Conservation (phyloP, 2,888 invertebrate species). For the Fissipunctia ypsillon region DNA sequence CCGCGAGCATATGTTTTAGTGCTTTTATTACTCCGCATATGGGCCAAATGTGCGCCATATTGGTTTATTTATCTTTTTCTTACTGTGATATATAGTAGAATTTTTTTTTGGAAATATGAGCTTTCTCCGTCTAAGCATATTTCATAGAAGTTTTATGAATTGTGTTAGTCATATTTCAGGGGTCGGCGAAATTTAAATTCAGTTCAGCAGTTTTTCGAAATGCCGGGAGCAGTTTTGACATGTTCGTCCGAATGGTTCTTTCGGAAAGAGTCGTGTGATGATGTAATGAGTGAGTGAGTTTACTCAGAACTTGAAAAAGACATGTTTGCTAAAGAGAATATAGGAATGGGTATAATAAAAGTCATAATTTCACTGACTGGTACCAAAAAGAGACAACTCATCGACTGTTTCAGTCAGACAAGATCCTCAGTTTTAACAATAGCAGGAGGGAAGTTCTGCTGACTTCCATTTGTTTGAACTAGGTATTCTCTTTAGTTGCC, state of each 20-base stretch:
- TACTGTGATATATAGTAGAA: constrained; percentile 3
- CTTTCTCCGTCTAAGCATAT: constrained; percentile 7
- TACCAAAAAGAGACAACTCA: background rate
- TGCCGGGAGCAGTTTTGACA: background rate
- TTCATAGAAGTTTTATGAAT: background rate
- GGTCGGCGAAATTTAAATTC: background rate
- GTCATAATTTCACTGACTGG: background rate
- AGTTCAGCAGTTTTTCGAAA: background rate
- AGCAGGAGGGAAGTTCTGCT: background rate
- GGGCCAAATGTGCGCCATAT: constrained; percentile 65
- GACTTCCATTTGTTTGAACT: background rate
- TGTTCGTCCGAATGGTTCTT: background rate
- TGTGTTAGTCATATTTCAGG: background rate
- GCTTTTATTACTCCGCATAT: constrained; percentile 66
- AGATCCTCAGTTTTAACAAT: background rate
- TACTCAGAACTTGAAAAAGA: background rate
- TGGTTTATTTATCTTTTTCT: constrained; percentile 60
- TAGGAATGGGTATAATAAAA: background rate
- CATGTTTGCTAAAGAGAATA: background rate
- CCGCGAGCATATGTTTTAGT: constrained; percentile 50
- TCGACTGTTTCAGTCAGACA: background rate
- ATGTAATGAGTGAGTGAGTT: background rate
- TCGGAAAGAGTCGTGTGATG: background rate
- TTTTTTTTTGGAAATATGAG: constrained; percentile 7
- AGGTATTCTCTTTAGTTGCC: background rate